These are phyloP conservation scores for Pelecanus crispus DNA, from an alignment of 2,113 vertebrate genomes.

Conservation along the genomic window DNA sequence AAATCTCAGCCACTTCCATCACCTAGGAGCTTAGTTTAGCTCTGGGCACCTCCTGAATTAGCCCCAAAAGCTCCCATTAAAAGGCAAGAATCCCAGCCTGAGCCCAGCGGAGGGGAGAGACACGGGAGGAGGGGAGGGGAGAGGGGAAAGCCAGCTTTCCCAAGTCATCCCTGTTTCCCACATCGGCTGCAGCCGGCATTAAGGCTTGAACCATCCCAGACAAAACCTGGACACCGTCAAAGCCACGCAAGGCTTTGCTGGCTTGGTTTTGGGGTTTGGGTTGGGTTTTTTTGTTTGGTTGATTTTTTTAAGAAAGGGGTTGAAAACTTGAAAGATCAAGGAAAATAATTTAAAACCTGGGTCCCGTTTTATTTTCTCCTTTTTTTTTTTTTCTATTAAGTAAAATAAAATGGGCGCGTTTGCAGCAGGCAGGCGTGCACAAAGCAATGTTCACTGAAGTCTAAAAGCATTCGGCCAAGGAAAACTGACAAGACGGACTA, in stretches of 20 bases:
- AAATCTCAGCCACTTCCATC: neutral
- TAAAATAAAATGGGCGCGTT: conserved; percentile 73
- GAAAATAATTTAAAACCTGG: conserved; percentile 50
- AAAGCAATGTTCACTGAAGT: conserved; percentile 94
- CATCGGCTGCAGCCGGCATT: neutral
- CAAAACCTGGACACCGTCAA: neutral
- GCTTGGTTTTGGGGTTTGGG: neutral
- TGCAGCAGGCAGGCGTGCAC: conserved; percentile 69
- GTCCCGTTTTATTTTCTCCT: conserved; percentile 47
- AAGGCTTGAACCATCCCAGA: conserved; percentile 1
- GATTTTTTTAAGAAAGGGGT: neutral
- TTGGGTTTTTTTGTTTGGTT: neutral
- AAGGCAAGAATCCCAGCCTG: neutral
- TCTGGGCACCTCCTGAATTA: neutral
- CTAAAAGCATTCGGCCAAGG: conserved; percentile 85
- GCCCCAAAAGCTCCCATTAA: neutral
- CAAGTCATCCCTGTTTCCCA: neutral
- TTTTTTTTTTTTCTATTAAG: conserved; percentile 11
- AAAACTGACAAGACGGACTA: conserved; percentile 91
- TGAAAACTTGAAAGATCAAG: conserved; percentile 32
- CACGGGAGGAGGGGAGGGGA: neutral
- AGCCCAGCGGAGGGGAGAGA: neutral
- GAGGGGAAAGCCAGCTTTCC: neutral
- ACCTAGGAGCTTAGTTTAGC: neutral
- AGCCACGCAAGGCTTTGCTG: neutral